phyloP scores from a whole-genome alignment of 2,113 vertebrate genomes.

The Irena cyanogastra region DNA sequence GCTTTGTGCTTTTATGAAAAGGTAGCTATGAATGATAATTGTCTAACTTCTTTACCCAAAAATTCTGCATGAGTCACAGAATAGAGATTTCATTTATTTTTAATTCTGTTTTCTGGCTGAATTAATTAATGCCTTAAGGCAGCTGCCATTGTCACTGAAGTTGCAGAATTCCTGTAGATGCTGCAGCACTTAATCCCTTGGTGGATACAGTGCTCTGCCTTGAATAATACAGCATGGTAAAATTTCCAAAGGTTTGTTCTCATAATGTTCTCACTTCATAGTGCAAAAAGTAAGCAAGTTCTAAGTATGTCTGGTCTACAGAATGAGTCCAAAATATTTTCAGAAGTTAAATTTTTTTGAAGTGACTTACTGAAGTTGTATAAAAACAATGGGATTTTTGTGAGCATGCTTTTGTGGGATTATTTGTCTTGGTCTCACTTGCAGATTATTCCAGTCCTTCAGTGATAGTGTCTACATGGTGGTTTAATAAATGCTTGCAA shows the following conservation, averaged over 20 bases:
- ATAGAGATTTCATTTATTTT: not conserved
- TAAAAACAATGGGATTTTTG: not conserved
- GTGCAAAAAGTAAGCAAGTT: not conserved
- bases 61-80: not conserved
- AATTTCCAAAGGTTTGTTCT: not conserved
- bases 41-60: not conserved
- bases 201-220: not conserved
- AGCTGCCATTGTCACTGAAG: not conserved
- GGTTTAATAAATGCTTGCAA: not conserved
- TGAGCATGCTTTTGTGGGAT: not conserved
- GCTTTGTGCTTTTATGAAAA: not conserved
- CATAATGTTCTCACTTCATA: not conserved
- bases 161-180: not conserved
- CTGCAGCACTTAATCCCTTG: not conserved
- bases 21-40: not conserved
- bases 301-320: not conserved
- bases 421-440: not conserved
- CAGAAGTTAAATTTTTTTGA: not conserved
- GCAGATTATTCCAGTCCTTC: not conserved
- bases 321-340: not conserved
- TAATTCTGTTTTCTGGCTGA: slow-evolving; percentile 25
- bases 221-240: not conserved
- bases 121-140: slow-evolving; percentile 7
- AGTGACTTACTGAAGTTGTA: not conserved
- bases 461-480: not conserved